Base-by-base conservation (phyloP, 2,113 vertebrate genomes). In the Xiphophorus couchianus region DNA sequence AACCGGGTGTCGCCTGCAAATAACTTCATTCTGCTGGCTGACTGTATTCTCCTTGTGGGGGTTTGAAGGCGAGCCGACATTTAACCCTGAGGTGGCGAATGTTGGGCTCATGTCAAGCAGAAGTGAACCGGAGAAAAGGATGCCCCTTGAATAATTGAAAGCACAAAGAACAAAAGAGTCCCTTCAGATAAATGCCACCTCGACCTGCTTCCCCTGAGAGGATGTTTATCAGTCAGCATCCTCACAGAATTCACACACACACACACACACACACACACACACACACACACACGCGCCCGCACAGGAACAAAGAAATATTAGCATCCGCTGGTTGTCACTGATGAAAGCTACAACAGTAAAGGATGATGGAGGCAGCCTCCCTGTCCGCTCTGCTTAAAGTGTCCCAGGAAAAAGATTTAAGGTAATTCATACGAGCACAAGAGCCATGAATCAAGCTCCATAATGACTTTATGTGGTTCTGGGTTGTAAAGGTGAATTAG, bases 361-460 rank as follows among this genome's bases (percentile, higher is more conserved):
- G 93, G 93, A 94, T 89, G 93, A 93, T 93, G 93, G 94, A 25
- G 84, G 90, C 93, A 93, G 94, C 93, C 94, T 92, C 91, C 90
- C 91, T 76, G 29, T 61, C n/a, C 13, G n/a, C 61, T 37, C 94
- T 93, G 93, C 87, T 92, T 91, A 89, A 95, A 94, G 95, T 95
- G 95, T 94, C 95, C 92, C 94, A 95, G 95, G 96, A 93, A 96
- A 96, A 94, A 17, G 90, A 91, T 96, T 22, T 93, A 94, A 94
- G 92, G 94, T 94, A 92, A 95, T 94, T 95, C 93, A 95, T 94
- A 39, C 6, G 13, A 14, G 44, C 22, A 54, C 22, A 13, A 48
- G 17, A 68, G 4, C 13, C 12, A 14, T 33, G n/a, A 61, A 25
- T 74, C 12, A 19, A 15, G 28, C 22, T 4, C 30, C 28, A 5